A percentile compares a stretch with the other conserved stretches of the same genome.
phyloP scores from a whole-genome alignment of 2,888 invertebrate genomes.

The Macrosiphum euphorbiae region DNA sequence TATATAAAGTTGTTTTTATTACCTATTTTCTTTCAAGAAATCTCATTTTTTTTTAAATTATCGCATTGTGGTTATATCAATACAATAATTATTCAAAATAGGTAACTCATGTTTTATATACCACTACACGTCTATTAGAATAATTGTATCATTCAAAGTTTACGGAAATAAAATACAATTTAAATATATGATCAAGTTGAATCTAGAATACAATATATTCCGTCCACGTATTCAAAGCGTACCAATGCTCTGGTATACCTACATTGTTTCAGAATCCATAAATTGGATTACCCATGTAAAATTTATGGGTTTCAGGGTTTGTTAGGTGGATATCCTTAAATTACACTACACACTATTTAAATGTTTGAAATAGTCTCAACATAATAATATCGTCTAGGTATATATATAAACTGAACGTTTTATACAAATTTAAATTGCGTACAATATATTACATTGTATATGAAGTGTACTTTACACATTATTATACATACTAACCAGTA shows the following conservation, averaged over 20 bases:
- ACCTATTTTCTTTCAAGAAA: neutral
- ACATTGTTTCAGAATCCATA: neutral
- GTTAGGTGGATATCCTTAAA: neutral
- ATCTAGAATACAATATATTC: neutral
- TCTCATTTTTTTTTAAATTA: neutral
- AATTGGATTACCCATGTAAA: neutral
- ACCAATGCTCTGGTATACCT: neutral
- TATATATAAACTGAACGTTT: neutral
- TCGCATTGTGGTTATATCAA: neutral
- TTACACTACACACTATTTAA: neutral
- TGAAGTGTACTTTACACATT: too few species aligned
- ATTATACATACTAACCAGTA: neutral
- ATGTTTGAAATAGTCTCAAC: neutral
- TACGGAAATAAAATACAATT: neutral
- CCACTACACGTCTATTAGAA: too few species aligned
- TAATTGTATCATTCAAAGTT: neutral
- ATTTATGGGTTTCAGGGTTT: neutral
- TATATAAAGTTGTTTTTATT: neutral
- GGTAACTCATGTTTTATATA: neutral
- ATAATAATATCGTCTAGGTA: neutral
- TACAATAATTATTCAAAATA: neutral
- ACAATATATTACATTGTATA: neutral
- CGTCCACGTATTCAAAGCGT: neutral
- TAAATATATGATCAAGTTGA: neutral
- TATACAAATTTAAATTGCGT: neutral